These are phyloP conservation scores for Macaria liturata DNA, from an alignment of 2,888 invertebrate genomes.

Conservation along the genomic window DNA sequence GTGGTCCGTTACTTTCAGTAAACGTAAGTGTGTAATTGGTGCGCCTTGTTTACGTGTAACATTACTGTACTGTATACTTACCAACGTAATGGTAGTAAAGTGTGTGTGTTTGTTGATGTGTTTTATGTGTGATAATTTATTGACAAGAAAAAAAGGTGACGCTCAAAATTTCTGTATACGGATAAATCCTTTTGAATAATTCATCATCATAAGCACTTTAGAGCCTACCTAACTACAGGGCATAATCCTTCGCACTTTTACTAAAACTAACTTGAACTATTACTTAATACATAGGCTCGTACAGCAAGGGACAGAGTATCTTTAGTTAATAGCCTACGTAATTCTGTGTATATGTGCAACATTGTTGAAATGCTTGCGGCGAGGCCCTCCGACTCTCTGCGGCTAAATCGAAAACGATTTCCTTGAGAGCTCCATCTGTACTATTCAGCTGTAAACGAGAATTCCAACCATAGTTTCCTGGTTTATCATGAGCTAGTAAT, in stretches of 20 bases:
- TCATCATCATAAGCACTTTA: no score
- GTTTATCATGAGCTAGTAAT: conserved; percentile 28
- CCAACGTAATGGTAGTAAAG: neutral
- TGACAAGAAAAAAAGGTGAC: no score
- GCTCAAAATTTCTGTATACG: no score
- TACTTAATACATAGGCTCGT: no score
- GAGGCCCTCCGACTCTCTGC: conserved; percentile 20
- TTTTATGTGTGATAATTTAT: no score
- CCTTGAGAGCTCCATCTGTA: conserved; percentile 28
- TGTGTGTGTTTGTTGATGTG: no score
- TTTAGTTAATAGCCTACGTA: no score
- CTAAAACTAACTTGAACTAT: no score
- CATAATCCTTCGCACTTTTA: no score
- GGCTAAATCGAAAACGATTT: conserved; percentile 36
- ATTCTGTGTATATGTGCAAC: conserved; percentile 29
- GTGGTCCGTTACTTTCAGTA: conserved; percentile 51
- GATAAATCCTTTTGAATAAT: no score
- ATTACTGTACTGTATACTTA: conserved; percentile 1
- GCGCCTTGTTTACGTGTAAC: conserved; percentile 37
- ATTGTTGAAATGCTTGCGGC: conserved; percentile 36
- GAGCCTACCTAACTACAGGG: no score
- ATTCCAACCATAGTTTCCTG: conserved; percentile 27
- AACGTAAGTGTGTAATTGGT: conserved; percentile 42
- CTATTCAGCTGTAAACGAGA: conserved; percentile 20
- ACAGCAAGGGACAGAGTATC: no score